These are phyloP conservation scores for Mechanitis mazaeus DNA, from an alignment of 2,888 invertebrate species.

Conservation along the genomic window DNA sequence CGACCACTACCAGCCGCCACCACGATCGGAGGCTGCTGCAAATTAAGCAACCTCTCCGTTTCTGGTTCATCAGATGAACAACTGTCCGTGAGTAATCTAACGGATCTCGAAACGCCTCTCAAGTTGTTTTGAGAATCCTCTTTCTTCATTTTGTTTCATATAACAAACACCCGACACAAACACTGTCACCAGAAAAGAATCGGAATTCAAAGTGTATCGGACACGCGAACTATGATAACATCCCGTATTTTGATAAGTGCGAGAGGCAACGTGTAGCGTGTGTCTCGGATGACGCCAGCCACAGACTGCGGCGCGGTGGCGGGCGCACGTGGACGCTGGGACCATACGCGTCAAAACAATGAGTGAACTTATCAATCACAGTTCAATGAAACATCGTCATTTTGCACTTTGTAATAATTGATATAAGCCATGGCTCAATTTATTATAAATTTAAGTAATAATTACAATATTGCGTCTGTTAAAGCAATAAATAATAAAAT, in stretches of 20 bases:
- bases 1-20: conserved; percentile 49
- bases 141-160: conserved; percentile 50
- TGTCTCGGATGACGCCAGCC: conserved; percentile 45
- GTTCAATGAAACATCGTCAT: conserved; percentile 2
- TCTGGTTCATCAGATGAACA: conserved; percentile 69
- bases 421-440: no score
- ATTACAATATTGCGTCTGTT: no score
- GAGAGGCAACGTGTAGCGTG: conserved; percentile 29
- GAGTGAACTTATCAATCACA: conserved; percentile 9
- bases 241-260: conserved; percentile 43
- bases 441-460: no score
- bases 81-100: conserved; percentile 61
- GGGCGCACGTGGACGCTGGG: conserved; percentile 53
- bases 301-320: conserved; percentile 52
- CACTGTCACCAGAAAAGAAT: conserved; percentile 30
- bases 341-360: conserved; percentile 31
- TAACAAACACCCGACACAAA: conserved; percentile 38
- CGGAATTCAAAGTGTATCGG: conserved; percentile 34
- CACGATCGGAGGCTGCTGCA: conserved; percentile 50
- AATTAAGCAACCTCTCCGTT: conserved; percentile 57
- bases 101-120: conserved; percentile 49
- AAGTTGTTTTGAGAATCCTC: conserved; percentile 51
- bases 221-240: conserved; percentile 44
- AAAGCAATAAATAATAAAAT: no score
- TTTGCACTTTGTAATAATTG: neutral